Evolutionary conservation across 2,113 vertebrate genomes (phyloP).

Genomic region (Arenaria interpres): DNA sequence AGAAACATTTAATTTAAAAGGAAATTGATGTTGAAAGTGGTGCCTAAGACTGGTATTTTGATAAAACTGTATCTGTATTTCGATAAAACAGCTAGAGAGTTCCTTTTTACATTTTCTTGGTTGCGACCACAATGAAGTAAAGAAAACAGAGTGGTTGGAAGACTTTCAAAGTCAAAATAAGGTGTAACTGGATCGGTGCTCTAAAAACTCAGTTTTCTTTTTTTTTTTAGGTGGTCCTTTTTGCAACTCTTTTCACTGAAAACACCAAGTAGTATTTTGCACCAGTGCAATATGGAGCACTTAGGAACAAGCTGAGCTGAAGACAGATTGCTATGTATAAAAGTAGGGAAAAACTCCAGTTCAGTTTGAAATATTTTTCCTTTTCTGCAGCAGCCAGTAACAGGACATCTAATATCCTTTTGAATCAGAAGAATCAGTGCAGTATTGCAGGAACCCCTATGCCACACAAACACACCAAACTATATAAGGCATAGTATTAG

Average conservation of each 20-base stretch:
- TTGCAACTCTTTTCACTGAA: background rate
- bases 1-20: background rate
- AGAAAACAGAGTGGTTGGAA: background rate
- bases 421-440: background rate
- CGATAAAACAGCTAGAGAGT: background rate
- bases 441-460: background rate
- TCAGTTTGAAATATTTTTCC: background rate
- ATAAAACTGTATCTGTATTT: background rate
- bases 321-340: accelerated
- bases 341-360: background rate
- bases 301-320: background rate
- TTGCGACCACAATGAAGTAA: background rate
- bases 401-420: background rate
- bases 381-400: background rate
- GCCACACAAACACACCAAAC: background rate
- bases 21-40: background rate
- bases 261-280: background rate
- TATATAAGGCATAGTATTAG: too few species aligned
- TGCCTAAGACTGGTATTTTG: background rate
- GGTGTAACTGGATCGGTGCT: background rate
- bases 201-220: background rate
- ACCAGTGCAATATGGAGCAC: background rate
- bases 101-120: background rate
- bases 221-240: background rate
- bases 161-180: background rate